Evolutionary conservation across 2,888 invertebrate species (phyloP).

Genomic region (Microctonus hyperodae): DNA sequence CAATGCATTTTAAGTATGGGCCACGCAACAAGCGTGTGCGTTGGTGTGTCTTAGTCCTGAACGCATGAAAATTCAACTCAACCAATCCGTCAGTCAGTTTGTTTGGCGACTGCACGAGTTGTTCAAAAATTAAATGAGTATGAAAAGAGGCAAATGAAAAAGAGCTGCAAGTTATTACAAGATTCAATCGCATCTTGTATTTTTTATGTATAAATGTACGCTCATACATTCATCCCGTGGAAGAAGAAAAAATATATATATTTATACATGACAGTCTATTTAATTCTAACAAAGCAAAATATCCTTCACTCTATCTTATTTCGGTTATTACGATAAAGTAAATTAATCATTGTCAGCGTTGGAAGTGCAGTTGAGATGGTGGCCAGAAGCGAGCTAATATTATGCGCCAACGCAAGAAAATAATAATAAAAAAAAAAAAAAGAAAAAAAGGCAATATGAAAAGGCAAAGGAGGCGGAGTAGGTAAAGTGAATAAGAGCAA

Average conservation of each 20-base stretch:
- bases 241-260: too few species aligned
- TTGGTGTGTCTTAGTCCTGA: constrained; percentile 11
- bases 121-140: neutral
- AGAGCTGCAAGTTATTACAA: neutral
- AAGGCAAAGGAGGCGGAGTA: neutral
- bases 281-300: neutral
- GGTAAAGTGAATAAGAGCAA: neutral
- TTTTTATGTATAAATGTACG: too few species aligned
- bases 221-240: neutral
- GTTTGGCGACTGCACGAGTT: neutral
- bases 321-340: constrained; percentile 1
- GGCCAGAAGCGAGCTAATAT: neutral
- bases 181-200: constrained; percentile 17
- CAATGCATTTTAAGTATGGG: constrained; percentile 60
- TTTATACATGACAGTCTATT: neutral
- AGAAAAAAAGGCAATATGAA: neutral
- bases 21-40: neutral
- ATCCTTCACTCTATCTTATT: neutral
- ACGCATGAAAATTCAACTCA: neutral
- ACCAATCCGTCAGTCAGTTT: constrained; percentile 7
- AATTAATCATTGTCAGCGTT: constrained; percentile 17
- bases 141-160: neutral
- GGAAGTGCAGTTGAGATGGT: neutral
- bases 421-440: neutral
- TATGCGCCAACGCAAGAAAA: too few species aligned